Percentiles rank a stretch among this genome's conserved stretches.
These are phyloP conservation scores for Nylanderia fulva DNA, from an alignment of 1,140 invertebrate genomes.

Conservation along the genomic window DNA sequence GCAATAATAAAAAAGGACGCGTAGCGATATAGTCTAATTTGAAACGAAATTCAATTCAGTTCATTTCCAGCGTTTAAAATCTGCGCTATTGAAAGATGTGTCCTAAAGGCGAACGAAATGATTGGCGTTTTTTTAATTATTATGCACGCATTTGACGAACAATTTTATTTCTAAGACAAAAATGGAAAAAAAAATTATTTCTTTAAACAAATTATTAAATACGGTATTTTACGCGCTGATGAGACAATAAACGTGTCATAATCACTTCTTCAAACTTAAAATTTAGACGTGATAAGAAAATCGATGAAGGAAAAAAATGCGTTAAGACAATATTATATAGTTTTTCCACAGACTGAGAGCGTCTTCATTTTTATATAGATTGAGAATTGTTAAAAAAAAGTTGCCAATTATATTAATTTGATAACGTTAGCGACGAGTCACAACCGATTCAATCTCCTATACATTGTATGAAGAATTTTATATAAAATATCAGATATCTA, in stretches of 20 bases:
- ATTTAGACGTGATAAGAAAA: not conserved
- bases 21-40: not conserved
- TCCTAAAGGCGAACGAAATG: not conserved
- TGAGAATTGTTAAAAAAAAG: conserved; percentile 32
- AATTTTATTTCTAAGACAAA: not conserved
- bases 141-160: not conserved
- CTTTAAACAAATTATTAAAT: not conserved
- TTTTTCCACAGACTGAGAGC: not conserved
- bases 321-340: not conserved
- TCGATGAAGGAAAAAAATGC: not conserved
- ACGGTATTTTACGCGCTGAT: not conserved
- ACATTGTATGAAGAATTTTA: conserved; percentile 15
- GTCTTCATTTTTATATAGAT: conserved; percentile 1
- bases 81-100: not conserved
- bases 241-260: not conserved
- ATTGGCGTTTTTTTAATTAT: not conserved
- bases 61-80: not conserved
- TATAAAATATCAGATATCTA: conserved; percentile 54
- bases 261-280: not conserved
- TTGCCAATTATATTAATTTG: not conserved
- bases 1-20: not conserved
- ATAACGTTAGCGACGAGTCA: not conserved
- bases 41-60: not conserved
- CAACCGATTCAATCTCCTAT: conserved; percentile 24
- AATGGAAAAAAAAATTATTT: not conserved